Evolutionary conservation across 2,113 vertebrate genomes (phyloP), one percentile per base, ranked within the genome.

Genomic region (Hydrolagus affinis): DNA sequence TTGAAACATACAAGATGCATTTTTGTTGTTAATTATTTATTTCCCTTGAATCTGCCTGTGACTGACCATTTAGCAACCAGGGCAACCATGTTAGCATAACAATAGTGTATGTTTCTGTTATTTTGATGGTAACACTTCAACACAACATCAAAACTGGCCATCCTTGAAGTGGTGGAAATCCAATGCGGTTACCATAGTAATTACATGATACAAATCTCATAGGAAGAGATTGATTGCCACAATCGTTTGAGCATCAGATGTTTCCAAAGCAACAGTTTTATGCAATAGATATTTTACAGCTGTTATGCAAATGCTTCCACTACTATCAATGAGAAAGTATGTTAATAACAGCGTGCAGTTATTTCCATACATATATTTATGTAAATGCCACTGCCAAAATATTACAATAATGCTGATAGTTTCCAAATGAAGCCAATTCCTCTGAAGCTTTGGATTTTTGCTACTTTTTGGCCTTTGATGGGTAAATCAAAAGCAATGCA

Each of bases 341-440:
- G 32, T 19, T 57, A 21, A 74, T 74, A 10, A 21, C 23, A 71
- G 59, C 4, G n/a, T 12, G 11, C 4, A 12, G 75, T 60, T 78
- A 8, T 9, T 78, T 3, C n/a, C 14, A 23, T 59, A 60, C 19
- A n/a, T 56, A 0, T 75, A 56, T 21, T n/a, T 15, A 4, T 25
- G 11, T 56, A 14, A 44, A 56, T 56, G 73, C 8, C 19, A 75
- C 30, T 77, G 9, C 56, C 32, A 56, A 32, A 32, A 30, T 30
- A 74, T 12, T 4, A 75, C 9, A 14, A 14, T 28, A 44, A 44
- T 44, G 44, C 44, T 44, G 28, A 44, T 17, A 15, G 72, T 8
- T 44, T 74, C 71, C 71, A 73, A 64, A 80, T 80, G 10, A 80
- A 75, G 23, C 23, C n/a, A 83, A 64, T 66, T 83, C 25, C 25